Conservation (phyloP, 2,113 vertebrate genomes). For the Tychaedon coryphoeus region DNA sequence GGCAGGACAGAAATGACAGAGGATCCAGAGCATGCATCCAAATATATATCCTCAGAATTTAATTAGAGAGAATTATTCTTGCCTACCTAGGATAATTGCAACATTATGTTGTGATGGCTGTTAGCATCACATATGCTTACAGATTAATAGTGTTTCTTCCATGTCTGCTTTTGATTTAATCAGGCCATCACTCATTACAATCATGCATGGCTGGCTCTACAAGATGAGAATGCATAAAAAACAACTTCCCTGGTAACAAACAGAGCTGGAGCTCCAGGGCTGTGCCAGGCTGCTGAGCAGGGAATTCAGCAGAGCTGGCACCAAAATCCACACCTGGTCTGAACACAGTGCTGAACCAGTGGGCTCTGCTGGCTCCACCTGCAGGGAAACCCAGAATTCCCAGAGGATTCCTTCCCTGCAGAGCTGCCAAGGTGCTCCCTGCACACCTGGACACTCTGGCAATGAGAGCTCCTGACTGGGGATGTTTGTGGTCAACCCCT, state of each 20-base stretch:
- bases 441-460: accelerated
- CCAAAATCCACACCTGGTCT: background rate
- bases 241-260: background rate
- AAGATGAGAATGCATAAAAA: background rate
- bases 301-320: accelerated
- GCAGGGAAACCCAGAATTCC: background rate
- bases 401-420: accelerated
- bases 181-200: slow-evolving; percentile 31
- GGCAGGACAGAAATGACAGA: background rate
- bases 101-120: background rate
- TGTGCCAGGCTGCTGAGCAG: background rate
- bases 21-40: background rate
- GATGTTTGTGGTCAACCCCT: background rate
- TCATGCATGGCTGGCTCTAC: background rate
- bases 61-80: slow-evolving; percentile 21
- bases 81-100: slow-evolving; percentile 48
- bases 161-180: slow-evolving; percentile 51
- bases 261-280: background rate
- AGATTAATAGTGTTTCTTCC: slow-evolving; percentile 28
- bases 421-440: background rate
- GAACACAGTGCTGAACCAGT: accelerated
- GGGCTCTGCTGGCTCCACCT: background rate
- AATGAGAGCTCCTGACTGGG: accelerated
- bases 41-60: background rate
- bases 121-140: slow-evolving; percentile 32